Conservation (phyloP, 2,113 vertebrate genomes). For the Eolophus roseicapilla region DNA sequence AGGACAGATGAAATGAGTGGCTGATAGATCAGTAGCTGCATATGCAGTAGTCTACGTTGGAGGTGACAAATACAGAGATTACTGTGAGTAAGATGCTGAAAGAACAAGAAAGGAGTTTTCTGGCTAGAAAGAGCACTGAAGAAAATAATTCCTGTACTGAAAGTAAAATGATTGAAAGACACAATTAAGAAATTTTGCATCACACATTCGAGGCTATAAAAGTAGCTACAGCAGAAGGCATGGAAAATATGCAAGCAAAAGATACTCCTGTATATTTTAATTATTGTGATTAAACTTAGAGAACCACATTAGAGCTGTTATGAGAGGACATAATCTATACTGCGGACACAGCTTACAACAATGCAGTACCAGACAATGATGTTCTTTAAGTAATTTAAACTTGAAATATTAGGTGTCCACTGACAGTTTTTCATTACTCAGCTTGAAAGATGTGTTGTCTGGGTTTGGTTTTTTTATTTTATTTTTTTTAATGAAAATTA, state of each 20-base stretch:
- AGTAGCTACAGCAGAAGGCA: neutral
- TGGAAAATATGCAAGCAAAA: neutral
- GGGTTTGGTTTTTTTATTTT: neutral
- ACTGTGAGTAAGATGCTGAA: neutral
- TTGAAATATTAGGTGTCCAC: neutral
- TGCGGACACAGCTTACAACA: neutral
- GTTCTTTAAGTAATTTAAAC: neutral
- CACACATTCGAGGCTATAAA: neutral
- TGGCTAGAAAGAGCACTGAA: neutral
- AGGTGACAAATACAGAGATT: neutral
- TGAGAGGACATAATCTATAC: neutral
- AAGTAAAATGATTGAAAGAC: neutral
- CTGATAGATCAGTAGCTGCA: neutral
- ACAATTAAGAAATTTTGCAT: neutral
- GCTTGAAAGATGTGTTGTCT: neutral
- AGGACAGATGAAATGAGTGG: accelerated
- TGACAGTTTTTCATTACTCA: neutral
- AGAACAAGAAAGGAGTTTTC: neutral
- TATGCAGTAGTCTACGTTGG: neutral
- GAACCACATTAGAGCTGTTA: neutral
- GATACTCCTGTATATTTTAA: neutral
- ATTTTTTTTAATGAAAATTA: neutral
- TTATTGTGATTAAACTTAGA: neutral
- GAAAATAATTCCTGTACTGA: neutral
- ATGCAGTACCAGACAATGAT: neutral